These are phyloP conservation scores for Apodemus sylvaticus DNA, from an alignment of 2,113 vertebrate species.

Conservation along the genomic window DNA sequence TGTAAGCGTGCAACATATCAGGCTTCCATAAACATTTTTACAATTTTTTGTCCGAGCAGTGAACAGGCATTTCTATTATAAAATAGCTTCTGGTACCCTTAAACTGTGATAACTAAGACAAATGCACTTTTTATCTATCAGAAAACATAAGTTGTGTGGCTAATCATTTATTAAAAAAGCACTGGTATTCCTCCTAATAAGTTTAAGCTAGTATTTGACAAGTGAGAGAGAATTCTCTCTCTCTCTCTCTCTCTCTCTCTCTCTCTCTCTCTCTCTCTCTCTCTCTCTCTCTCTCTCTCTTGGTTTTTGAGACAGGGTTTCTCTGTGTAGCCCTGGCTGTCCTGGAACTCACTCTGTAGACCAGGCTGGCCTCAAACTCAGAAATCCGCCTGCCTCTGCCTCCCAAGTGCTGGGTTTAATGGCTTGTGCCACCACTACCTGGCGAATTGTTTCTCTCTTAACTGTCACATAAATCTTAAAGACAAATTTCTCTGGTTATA, in stretches of 20 bases:
- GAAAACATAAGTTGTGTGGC: background rate
- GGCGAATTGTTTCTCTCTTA: conserved; percentile 1
- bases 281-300: no score
- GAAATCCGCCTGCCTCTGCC: no score
- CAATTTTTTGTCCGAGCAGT: background rate
- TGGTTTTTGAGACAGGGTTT: no score
- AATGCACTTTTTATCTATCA: background rate
- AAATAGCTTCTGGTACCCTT: background rate
- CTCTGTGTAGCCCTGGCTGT: no score
- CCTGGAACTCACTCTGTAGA: no score
- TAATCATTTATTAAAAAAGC: background rate
- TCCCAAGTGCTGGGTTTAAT: no score
- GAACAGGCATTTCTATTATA: background rate
- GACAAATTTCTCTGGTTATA: conserved; percentile 36
- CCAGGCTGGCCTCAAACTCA: no score
- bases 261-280: no score
- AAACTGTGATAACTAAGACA: background rate
- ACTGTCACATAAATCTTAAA: background rate
- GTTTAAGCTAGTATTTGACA: background rate
- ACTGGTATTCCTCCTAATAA: background rate
- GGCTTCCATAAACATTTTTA: background rate
- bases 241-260: no score
- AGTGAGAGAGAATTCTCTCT: background rate
- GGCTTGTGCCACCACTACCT: no score
- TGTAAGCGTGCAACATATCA: background rate